Base-by-base conservation (phyloP, 2,888 invertebrate species). In the Hipparchia semele region DNA sequence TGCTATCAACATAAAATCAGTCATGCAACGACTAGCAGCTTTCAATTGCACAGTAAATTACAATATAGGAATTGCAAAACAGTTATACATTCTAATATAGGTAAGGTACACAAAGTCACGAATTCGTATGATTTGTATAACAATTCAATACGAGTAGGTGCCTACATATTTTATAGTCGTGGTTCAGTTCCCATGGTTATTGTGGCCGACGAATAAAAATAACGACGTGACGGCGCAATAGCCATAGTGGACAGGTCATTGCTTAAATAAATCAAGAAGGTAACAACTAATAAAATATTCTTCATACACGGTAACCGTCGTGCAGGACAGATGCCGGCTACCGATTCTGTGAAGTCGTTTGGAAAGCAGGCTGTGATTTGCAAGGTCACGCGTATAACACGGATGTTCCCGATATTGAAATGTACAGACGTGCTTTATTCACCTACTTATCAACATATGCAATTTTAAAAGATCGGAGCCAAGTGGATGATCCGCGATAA, bases 361-460 rank as follows among this genome's bases (percentile, higher is more conserved):
- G 91, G 93, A 94, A 94, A 94, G 93, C 93, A 92, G 93, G 91
- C 90, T 92, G 93, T 93, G 93, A 93, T 93, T 93, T 94, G 93
- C 94, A 94, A 94, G 94, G 94, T 94, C 94, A 93, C 92, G 91
- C 90, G 91, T 90, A 93, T 93, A 92, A 93, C 93, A 93, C 94
- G 94, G 94, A 94, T 94, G 93, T 94, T 92, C 92, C 91, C 92
- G 92, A 93, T 93, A 93, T 94, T 93, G 92, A 90, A 93, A 93
- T 93, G 92, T 91, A 92, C 88, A 92, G 90, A 91, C 93, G 90
- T 93, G 92, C 92, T 93, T 93, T 93, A 93, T 92, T 93, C 92
- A 93, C 93, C 94, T 91, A 93, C 92, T 91, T 93, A 92, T 92
- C 88, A 90, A 87, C 88, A 88, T 86, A 87, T 88, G 87, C 87